Conservation (phyloP, 2,888 invertebrate genomes). For the Frankliniella fusca region DNA sequence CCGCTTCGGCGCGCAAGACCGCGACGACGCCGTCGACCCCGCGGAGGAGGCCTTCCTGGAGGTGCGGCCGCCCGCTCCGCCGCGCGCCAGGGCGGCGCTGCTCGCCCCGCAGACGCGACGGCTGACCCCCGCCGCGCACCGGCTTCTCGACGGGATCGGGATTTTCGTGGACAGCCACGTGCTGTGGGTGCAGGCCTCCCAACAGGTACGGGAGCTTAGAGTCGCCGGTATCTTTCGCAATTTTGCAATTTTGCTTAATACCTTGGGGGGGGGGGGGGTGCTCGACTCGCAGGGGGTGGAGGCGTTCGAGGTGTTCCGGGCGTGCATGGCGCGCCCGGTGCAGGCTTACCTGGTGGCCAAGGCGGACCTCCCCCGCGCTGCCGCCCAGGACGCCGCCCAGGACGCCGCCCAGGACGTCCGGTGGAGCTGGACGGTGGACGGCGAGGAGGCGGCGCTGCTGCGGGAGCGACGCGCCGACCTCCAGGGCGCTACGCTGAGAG, state of each 20-base stretch:
- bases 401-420: neutral
- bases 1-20: constrained; percentile 11
- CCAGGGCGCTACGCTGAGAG: neutral
- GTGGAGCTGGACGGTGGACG: neutral
- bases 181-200: neutral
- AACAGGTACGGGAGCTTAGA: neutral
- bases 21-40: constrained; percentile 8
- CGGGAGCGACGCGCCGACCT: constrained; percentile 13
- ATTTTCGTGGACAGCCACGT: constrained; percentile 2
- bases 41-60: neutral
- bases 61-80: neutral
- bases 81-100: neutral
- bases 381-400: neutral
- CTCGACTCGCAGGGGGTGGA: neutral
- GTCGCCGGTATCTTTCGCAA: neutral
- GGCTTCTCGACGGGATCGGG: neutral
- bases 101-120: neutral
- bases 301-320: constrained; percentile 11
- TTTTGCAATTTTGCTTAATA: neutral
- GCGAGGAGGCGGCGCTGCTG: neutral
- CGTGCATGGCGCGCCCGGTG: constrained; percentile 5
- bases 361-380: neutral
- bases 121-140: neutral
- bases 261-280: too few species aligned
- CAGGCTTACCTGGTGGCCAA: neutral